Conservation (phyloP, 2,888 invertebrate genomes). For the Euspilapteryx auroguttella region DNA sequence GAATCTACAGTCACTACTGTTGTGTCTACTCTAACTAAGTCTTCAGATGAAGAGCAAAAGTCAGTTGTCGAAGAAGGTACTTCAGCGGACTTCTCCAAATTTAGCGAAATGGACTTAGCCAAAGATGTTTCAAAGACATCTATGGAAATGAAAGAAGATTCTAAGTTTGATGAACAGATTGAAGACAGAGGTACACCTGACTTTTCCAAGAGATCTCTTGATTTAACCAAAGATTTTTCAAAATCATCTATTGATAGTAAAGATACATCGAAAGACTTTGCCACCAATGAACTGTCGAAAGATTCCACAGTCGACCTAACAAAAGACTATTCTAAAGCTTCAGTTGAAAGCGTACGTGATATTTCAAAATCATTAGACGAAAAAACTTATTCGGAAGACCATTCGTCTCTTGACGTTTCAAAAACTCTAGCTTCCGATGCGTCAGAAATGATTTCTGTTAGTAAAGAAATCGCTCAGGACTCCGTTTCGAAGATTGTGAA, state of each 20-base stretch:
- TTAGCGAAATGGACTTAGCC: constrained; percentile 43
- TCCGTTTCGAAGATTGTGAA: constrained; percentile 29
- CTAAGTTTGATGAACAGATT: constrained; percentile 26
- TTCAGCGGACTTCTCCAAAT: constrained; percentile 47
- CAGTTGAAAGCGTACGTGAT: constrained; percentile 48
- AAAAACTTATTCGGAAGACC: constrained; percentile 51
- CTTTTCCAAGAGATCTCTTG: constrained; percentile 48
- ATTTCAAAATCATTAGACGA: constrained; percentile 47
- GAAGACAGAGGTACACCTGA: constrained; percentile 47
- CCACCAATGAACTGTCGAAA: constrained; percentile 49
- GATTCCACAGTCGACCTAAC: constrained; percentile 49
- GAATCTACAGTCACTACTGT: constrained; percentile 52
- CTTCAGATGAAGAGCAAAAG: constrained; percentile 48
- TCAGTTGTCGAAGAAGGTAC: constrained; percentile 47
- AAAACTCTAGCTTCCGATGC: constrained; percentile 51
- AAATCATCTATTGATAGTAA: constrained; percentile 54
- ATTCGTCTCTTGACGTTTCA: constrained; percentile 49
- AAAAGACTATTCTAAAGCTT: constrained; percentile 48
- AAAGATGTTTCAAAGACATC: constrained; percentile 49
- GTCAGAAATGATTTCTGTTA: constrained; percentile 38
- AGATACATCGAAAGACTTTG: constrained; percentile 51
- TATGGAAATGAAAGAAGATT: constrained; percentile 40
- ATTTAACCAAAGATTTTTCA: constrained; percentile 49
- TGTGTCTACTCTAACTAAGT: constrained; percentile 43
- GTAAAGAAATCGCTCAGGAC: constrained; percentile 40